Percentiles rank a stretch among this genome's conserved stretches.
phyloP scores from a whole-genome alignment of 2,113 vertebrate species.

The Erpornis zantholeuca region DNA sequence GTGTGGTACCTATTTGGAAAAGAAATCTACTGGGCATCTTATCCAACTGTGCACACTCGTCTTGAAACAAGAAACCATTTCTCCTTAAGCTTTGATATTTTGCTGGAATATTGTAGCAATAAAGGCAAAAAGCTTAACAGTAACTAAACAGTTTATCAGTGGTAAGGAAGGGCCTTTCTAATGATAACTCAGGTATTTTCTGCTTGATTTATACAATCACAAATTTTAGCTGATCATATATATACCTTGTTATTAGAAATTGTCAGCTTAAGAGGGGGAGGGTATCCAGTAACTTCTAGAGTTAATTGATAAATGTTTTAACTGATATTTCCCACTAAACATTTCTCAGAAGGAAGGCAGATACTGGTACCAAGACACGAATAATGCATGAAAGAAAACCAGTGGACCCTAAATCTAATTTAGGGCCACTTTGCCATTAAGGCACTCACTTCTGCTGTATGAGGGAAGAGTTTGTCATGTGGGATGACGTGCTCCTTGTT shows the following conservation, averaged over 20 bases:
- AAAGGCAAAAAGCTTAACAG: not conserved
- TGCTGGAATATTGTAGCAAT: not conserved
- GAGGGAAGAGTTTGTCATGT: not conserved
- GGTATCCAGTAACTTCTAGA: not conserved
- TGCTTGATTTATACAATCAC: not conserved
- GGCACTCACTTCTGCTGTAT: not conserved
- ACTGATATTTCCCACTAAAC: not conserved
- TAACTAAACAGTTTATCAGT: not conserved
- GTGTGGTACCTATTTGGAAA: not conserved
- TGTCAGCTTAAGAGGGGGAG: no score
- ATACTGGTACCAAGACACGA: not conserved
- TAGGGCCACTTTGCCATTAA: not conserved
- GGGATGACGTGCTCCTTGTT: not conserved
- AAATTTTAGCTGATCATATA: not conserved
- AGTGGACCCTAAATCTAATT: conserved; percentile 17
- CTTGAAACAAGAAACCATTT: not conserved
- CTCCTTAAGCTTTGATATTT: not conserved
- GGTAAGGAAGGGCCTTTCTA: not conserved
- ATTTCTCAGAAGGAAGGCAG: conserved; percentile 14
- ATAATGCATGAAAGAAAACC: not conserved
- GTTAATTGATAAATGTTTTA: not conserved
- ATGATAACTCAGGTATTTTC: not conserved
- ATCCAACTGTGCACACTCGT: not conserved
- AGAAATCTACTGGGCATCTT: not conserved
- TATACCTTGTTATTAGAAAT: not conserved